Conservation (phyloP, 1,140 invertebrate genomes). For the Bombus difficillimus region DNA sequence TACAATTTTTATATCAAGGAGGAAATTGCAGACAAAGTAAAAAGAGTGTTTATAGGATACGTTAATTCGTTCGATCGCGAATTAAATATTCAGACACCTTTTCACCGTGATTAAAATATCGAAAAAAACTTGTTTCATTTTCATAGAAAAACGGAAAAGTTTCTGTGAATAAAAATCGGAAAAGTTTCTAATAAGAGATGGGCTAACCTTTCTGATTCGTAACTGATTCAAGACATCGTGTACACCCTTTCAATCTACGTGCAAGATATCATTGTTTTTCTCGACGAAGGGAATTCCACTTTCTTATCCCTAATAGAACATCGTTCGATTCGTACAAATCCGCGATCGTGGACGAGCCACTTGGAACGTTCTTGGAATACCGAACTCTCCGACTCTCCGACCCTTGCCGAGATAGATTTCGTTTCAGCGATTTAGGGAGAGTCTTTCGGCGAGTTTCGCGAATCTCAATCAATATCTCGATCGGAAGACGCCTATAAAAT, state of each 20-base stretch:
- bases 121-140: background rate
- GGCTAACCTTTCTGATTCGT: no score
- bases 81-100: background rate
- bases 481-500: constrained; percentile 68
- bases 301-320: constrained; percentile 18
- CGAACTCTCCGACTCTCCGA: background rate
- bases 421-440: constrained; percentile 45
- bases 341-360: constrained; percentile 38
- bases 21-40: background rate
- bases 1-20: background rate
- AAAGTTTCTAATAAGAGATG: no score
- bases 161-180: no score
- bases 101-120: background rate
- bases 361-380: constrained; percentile 49
- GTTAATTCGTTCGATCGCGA: background rate
- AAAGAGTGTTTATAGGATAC: no score
- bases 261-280: constrained; percentile 30
- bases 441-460: constrained; percentile 39
- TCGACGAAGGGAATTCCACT: constrained; percentile 4
- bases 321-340: constrained; percentile 32
- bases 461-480: constrained; percentile 71
- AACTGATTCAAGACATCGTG: background rate
- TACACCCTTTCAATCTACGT: background rate
- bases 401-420: constrained; percentile 18
- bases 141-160: rapidly evolving